Base-by-base conservation (phyloP, 2,888 invertebrate species). In the Drosophila paranaensis region DNA sequence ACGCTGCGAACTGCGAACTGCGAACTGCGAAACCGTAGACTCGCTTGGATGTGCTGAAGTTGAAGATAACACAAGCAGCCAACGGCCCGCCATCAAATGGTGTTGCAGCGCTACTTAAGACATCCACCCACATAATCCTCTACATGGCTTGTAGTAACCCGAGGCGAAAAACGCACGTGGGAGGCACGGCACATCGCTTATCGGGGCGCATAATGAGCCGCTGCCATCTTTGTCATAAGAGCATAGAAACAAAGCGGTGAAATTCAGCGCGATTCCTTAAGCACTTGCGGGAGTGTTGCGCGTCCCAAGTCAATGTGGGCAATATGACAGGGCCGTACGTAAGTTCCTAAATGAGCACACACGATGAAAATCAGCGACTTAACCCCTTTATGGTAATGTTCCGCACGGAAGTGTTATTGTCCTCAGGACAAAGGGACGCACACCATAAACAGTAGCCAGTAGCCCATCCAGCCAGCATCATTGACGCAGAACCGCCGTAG, bases 311-410 rank as follows among this genome's bases (percentile, higher is more conserved):
- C 57, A 42, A 45, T 46, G 51, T 60, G 77, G 60, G 67, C 54
- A 53, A n/a, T 27, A 71, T 46, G 45, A 60, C 72, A 43, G 27
- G 16, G 50, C 60, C 61, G 66, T 61, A 65, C 81, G 75, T 64
- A 80, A 86, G 82, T 88, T 83, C 84, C 82, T 79, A 90, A 90
- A 90, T 88, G 90, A 90, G 85, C 89, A 87, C 78, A 79, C 81
- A 79, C 81, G 81, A 90, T 84, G 90, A 88, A 86, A 88, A 81
- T 89, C 85, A 89, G 90, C 84, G 90, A 78, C 89, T 90, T 90
- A 90, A 90, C 90, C 90, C 90, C 91, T 91, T 90, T 90, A 91
- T 89, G 90, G 82, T 91, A 90, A 90, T 90, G 88, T 87, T 82
- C 73, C 77, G 85, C 88, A 89, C 89, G 79, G 82, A 85, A 88